Conservation (phyloP, 2,888 invertebrate genomes). For the Camptogramma bilineatum region DNA sequence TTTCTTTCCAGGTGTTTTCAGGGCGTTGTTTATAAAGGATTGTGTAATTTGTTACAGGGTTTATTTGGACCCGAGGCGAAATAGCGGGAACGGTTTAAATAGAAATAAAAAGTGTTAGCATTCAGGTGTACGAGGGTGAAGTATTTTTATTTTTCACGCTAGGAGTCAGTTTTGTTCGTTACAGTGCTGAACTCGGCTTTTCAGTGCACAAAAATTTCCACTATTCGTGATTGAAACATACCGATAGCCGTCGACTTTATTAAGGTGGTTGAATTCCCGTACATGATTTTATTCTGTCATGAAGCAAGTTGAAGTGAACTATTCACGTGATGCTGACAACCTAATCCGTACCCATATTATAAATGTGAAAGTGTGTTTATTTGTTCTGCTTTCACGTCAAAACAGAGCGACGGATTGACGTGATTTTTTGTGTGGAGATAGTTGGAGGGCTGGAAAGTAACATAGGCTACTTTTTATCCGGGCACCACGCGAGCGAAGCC, state of each 20-base stretch:
- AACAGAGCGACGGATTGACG: too few species aligned
- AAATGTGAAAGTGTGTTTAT: too few species aligned
- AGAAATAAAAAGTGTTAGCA: constrained; percentile 21
- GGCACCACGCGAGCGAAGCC: too few species aligned
- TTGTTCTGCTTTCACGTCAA: too few species aligned
- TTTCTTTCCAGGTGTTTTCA: constrained; percentile 44
- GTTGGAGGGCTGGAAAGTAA: too few species aligned
- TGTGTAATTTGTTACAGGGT: constrained; percentile 43
- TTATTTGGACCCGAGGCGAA: constrained; percentile 29
- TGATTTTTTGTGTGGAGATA: too few species aligned
- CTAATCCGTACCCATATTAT: too few species aligned
- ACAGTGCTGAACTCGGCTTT: constrained; percentile 16
- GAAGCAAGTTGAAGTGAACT: too few species aligned
- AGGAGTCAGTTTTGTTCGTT: constrained; percentile 20
- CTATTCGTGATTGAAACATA: constrained; percentile 32
- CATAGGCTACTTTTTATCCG: too few species aligned
- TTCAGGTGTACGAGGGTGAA: constrained; percentile 14
- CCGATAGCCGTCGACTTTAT: constrained; percentile 15
- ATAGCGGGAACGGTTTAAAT: constrained; percentile 14
- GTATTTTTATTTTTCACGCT: constrained; percentile 19
- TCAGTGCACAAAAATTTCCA: constrained; percentile 19
- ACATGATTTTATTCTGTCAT: not conserved
- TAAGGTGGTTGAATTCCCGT: not conserved
- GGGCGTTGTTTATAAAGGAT: constrained; percentile 45
- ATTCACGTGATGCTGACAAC: too few species aligned